Percentiles rank a stretch among this genome's conserved stretches.
Conservation (phyloP, 2,888 invertebrate species). For the Athalia circularis region DNA sequence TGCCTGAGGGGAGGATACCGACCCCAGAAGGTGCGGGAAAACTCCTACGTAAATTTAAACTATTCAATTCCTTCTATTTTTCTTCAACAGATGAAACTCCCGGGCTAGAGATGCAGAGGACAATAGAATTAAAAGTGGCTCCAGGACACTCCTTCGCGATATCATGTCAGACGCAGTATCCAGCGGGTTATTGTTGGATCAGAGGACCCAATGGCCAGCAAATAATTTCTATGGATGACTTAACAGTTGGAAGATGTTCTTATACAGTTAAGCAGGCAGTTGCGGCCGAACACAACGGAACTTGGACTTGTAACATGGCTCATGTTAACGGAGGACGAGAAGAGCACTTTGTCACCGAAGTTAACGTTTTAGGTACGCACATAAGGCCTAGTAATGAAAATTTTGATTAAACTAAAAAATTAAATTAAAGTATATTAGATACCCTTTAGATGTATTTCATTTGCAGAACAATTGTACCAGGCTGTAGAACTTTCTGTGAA, state of each 20-base stretch:
- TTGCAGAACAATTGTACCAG: slow-evolving; percentile 30
- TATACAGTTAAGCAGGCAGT: neutral
- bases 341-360: slow-evolving; percentile 24
- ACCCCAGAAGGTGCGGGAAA: neutral
- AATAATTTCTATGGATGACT: slow-evolving; percentile 7
- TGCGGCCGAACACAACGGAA: slow-evolving; percentile 4
- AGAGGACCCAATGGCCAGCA: slow-evolving; percentile 22
- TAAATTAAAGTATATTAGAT: no score
- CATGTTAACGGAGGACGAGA: slow-evolving; percentile 28
- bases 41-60: neutral
- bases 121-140: neutral
- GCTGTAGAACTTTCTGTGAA: slow-evolving; percentile 16
- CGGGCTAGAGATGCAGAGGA: neutral
- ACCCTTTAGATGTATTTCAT: neutral
- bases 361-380: slow-evolving; percentile 27
- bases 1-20: slow-evolving; percentile 23
- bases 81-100: neutral
- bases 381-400: neutral
- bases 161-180: slow-evolving; percentile 36
- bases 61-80: neutral
- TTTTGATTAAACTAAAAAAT: neutral
- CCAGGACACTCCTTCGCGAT: slow-evolving; percentile 12
- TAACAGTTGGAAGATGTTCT: slow-evolving; percentile 19
- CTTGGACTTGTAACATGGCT: slow-evolving; percentile 35
- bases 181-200: slow-evolving; percentile 36